phyloP scores from a whole-genome alignment of 2,113 vertebrate genomes.

The Phyllopteryx taeniolatus region DNA sequence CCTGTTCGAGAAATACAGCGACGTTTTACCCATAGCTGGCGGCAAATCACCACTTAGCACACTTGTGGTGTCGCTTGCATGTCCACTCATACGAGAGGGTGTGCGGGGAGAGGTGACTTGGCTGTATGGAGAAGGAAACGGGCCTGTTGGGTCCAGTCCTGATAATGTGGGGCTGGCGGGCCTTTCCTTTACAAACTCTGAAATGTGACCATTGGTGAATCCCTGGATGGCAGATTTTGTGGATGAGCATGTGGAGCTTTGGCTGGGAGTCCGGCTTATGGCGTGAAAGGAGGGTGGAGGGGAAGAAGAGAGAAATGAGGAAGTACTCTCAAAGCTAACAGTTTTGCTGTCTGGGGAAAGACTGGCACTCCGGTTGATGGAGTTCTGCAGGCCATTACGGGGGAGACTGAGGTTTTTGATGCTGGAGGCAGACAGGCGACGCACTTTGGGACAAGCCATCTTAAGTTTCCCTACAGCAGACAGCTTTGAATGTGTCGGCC shows the following conservation, averaged over 20 bases:
- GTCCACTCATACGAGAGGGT: conserved; percentile 87
- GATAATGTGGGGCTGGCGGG: conserved; percentile 52
- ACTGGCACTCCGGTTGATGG: conserved; percentile 81
- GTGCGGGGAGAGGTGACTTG: conserved; percentile 86
- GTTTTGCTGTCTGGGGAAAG: conserved; percentile 82
- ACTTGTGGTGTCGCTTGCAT: conserved; percentile 94
- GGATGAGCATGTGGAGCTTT: conserved; percentile 68
- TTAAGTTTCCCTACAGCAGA: conserved; percentile 88
- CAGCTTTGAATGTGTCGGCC: conserved; percentile 78
- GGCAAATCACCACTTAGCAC: conserved; percentile 94
- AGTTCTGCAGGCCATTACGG: conserved; percentile 82
- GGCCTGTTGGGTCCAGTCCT: conserved; percentile 42
- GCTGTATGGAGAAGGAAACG: conserved; percentile 90
- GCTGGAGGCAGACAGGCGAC: conserved; percentile 81
- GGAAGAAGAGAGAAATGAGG: conserved; percentile 56
- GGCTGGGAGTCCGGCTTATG: conserved; percentile 80
- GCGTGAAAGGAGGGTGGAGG: conserved; percentile 85
- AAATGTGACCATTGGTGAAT: conserved; percentile 82
- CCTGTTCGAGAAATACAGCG: conserved; percentile 89
- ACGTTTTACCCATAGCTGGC: conserved; percentile 94
- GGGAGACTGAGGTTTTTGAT: conserved; percentile 86
- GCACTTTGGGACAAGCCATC: conserved; percentile 83
- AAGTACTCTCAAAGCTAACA: conserved; percentile 68
- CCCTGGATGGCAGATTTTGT: conserved; percentile 80
- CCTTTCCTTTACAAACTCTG: conserved; percentile 80